A percentile compares a stretch with the other conserved stretches of the same genome.
These are phyloP conservation scores for Microcebus griseorufus DNA, from an alignment of 2,113 vertebrate genomes.

Conservation along the genomic window DNA sequence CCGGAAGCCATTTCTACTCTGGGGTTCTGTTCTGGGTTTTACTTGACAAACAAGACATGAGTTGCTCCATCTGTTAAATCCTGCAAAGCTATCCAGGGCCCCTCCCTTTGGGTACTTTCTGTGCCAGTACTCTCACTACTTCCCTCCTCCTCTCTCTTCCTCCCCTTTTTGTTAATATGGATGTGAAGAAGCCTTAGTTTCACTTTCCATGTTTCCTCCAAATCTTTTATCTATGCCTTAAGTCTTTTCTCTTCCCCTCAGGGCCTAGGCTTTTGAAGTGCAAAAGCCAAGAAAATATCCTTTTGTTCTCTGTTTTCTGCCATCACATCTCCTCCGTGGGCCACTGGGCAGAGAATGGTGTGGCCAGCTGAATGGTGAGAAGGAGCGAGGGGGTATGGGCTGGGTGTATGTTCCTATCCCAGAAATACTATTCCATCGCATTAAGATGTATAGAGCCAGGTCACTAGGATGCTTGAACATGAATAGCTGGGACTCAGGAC, in stretches of 20 bases:
- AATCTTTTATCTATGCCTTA: conserved; percentile 33
- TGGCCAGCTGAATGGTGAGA: neutral
- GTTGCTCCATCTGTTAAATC: neutral
- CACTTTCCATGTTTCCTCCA: neutral
- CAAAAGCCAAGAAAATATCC: neutral
- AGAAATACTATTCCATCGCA: neutral
- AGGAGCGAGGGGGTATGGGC: neutral
- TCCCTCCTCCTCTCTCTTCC: neutral
- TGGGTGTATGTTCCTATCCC: neutral
- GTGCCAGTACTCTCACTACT: neutral
- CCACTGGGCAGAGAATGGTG: neutral
- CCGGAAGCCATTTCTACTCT: neutral
- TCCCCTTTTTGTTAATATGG: neutral
- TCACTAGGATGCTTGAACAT: neutral
- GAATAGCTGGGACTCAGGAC: neutral
- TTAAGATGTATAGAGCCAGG: neutral
- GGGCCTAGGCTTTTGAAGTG: neutral
- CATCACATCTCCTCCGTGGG: neutral
- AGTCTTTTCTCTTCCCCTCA: conserved; percentile 2
- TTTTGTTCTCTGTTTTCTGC: neutral
- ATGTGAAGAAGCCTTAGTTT: neutral
- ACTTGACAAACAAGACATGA: neutral
- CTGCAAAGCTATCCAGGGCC: neutral
- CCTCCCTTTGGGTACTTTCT: neutral
- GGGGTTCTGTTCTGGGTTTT: neutral